Percentiles rank a stretch among this genome's conserved stretches.
Conservation (phyloP, 2,113 vertebrate genomes). For the Centrocercus urophasianus region DNA sequence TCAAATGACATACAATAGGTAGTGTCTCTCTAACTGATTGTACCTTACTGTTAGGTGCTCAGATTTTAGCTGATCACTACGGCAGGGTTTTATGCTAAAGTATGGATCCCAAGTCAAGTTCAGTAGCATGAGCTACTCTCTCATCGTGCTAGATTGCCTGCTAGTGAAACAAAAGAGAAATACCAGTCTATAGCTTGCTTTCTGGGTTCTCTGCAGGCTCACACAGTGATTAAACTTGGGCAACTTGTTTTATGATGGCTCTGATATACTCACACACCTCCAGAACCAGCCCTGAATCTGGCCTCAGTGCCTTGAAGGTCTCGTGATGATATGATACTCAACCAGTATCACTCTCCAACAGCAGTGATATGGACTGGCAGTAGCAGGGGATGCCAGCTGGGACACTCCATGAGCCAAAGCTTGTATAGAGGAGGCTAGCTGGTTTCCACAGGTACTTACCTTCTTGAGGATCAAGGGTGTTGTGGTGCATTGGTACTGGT, state of each 20-base stretch:
- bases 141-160: neutral
- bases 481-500: neutral
- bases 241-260: neutral
- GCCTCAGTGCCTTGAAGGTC: neutral
- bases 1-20: fast-evolving
- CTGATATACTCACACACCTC: too few relatives aligned
- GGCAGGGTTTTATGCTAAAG: neutral
- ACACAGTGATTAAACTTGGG: neutral
- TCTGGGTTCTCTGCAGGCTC: too few relatives aligned
- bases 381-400: neutral
- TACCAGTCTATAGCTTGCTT: neutral
- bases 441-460: neutral
- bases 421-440: neutral
- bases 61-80: neutral
- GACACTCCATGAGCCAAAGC: neutral
- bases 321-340: neutral
- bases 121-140: neutral
- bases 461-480: neutral
- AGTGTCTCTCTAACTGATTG: neutral
- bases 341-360: neutral
- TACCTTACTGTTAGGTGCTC: fast-evolving
- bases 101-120: neutral
- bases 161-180: neutral
- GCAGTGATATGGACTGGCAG: neutral
- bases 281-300: neutral